Conservation (phyloP, 2,113 vertebrate species). For the Loxodonta africana region DNA sequence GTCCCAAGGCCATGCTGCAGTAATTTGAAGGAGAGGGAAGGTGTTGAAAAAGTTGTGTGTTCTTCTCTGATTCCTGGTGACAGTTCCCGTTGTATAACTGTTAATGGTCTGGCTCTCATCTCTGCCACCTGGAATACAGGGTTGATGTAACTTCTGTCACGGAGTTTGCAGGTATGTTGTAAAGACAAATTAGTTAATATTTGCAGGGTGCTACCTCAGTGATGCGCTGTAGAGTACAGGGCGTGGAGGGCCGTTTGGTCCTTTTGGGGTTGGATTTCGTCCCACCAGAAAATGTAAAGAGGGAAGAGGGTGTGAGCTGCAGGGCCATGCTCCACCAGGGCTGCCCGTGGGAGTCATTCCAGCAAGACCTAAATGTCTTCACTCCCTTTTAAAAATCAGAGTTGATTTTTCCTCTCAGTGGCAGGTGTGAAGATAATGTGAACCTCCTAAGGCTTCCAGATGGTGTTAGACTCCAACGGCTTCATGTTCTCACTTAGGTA, state of each 20-base stretch:
- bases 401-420: slow-evolving; percentile 65
- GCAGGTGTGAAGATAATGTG: slow-evolving; percentile 73
- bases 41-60: background rate
- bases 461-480: slow-evolving; percentile 74
- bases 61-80: background rate
- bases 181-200: background rate
- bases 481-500: slow-evolving; percentile 65
- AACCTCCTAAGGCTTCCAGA: slow-evolving; percentile 75
- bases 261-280: background rate
- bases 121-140: slow-evolving; percentile 39
- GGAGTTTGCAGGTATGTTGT: background rate
- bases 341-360: slow-evolving; percentile 15
- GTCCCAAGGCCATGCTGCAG: background rate
- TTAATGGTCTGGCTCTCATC: background rate
- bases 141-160: background rate
- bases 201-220: background rate
- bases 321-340: background rate
- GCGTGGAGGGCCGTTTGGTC: background rate
- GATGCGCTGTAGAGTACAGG: background rate
- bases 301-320: background rate
- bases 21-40: background rate
- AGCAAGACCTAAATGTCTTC: slow-evolving; percentile 65
- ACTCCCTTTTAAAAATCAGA: slow-evolving; percentile 39
- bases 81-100: rapidly evolving
- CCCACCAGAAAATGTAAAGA: background rate